Evolutionary conservation across 2,797 vertebrate species (phyloP).

Genomic region (Sandelia bainsii): DNA sequence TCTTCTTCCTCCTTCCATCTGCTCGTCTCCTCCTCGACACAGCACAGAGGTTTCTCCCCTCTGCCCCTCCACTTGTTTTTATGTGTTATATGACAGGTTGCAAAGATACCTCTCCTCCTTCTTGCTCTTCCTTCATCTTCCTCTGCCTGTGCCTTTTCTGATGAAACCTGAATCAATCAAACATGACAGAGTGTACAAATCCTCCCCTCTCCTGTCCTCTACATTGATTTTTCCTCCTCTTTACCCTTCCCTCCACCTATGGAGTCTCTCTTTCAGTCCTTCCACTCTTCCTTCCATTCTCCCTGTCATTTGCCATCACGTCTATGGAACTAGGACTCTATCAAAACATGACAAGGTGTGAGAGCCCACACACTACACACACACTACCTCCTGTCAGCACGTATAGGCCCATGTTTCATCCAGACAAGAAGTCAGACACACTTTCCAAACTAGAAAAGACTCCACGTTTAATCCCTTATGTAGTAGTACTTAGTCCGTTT

Average conservation of each 20-base stretch:
- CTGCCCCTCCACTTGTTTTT: constrained; percentile 30
- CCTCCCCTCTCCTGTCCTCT: constrained; percentile 1
- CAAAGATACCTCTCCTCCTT: constrained; percentile 9
- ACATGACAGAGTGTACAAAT: constrained; percentile 35
- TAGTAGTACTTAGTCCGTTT: no score
- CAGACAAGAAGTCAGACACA: constrained; percentile 10
- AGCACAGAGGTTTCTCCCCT: constrained; percentile 20
- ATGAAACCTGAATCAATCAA: constrained; percentile 42
- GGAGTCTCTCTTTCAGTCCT: not conserved
- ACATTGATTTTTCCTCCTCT: not conserved
- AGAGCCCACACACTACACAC: constrained; percentile 31
- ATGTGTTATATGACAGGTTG: constrained; percentile 13
- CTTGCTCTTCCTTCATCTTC: not conserved
- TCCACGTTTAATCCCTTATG: not conserved
- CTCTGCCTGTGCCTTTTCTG: constrained; percentile 15
- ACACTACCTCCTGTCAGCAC: constrained; percentile 25
- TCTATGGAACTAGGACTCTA: constrained; percentile 19
- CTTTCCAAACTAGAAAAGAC: not conserved
- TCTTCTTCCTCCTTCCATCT: constrained; percentile 35
- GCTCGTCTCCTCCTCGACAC: constrained; percentile 29
- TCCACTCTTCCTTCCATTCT: not conserved
- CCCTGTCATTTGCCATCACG: constrained; percentile 36
- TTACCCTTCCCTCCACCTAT: not conserved
- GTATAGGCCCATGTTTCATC: constrained; percentile 5
- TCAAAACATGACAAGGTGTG: constrained; percentile 57